These are phyloP conservation scores for Maniola jurtina DNA, from an alignment of 1,140 invertebrate species.

Conservation along the genomic window DNA sequence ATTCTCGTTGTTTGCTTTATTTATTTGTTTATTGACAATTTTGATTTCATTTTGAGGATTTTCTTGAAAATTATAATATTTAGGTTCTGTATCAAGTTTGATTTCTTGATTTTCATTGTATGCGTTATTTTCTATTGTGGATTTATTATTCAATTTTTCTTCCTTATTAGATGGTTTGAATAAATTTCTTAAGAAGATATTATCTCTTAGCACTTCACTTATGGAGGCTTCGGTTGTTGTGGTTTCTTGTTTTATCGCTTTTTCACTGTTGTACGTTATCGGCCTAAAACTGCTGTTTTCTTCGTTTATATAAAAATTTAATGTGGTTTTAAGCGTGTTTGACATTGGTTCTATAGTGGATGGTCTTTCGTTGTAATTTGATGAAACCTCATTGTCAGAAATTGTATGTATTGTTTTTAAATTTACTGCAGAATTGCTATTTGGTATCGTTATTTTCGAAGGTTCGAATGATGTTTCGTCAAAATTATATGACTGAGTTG, in stretches of 20 bases:
- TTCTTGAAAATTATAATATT: slow-evolving; percentile 42
- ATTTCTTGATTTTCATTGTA: slow-evolving; percentile 18
- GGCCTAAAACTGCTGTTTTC: slow-evolving; percentile 51
- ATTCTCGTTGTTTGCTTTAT: slow-evolving; percentile 1
- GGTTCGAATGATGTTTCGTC: slow-evolving; percentile 49
- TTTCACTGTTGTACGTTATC: slow-evolving; percentile 30
- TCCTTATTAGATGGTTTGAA: slow-evolving; percentile 41
- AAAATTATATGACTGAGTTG: slow-evolving; percentile 53
- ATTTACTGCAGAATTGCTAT: slow-evolving; percentile 23
- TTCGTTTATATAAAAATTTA: slow-evolving; percentile 20
- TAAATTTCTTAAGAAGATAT: slow-evolving; percentile 62
- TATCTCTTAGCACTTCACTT: slow-evolving; percentile 48
- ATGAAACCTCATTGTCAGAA: neutral
- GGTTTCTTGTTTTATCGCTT: slow-evolving; percentile 28
- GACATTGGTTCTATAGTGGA: slow-evolving; percentile 2
- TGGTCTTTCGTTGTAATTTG: neutral
- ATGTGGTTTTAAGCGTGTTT: slow-evolving; percentile 2
- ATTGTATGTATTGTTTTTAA: slow-evolving; percentile 16
- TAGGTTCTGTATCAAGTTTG: slow-evolving; percentile 46
- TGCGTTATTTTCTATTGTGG: slow-evolving; percentile 22
- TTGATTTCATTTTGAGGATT: slow-evolving; percentile 51
- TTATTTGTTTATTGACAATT: slow-evolving; percentile 26
- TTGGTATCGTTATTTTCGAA: slow-evolving; percentile 32
- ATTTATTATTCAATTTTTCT: slow-evolving; percentile 28
- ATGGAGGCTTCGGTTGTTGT: slow-evolving; percentile 44